phyloP scores from a whole-genome alignment of 2,113 vertebrate species.

The Arvicanthis niloticus region DNA sequence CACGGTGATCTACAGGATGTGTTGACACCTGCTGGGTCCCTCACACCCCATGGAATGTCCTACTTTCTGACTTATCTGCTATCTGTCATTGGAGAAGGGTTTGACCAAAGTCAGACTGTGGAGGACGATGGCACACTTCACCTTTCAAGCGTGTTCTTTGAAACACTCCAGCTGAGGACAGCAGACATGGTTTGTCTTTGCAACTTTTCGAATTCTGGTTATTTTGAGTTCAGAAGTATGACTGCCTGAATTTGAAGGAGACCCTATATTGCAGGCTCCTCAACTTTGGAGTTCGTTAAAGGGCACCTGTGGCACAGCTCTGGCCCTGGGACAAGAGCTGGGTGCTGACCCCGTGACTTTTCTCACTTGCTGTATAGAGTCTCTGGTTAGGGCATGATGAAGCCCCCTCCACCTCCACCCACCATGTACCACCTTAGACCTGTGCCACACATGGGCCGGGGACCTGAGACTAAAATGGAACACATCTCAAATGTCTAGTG shows the following conservation, averaged over 20 bases:
- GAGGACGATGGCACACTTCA: neutral
- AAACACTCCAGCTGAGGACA: neutral
- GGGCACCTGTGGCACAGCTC: neutral
- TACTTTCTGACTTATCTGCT: neutral
- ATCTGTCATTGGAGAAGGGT: neutral
- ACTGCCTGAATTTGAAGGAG: neutral
- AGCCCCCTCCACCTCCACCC: rapidly evolving
- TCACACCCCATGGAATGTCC: neutral
- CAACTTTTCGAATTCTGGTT: neutral
- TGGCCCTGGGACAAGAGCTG: neutral
- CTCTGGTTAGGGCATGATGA: neutral
- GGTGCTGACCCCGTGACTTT: too few species aligned
- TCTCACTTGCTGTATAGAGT: neutral
- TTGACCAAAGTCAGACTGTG: neutral
- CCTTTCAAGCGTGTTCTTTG: neutral
- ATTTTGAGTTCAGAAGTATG: neutral
- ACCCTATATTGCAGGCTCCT: neutral
- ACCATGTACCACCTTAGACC: neutral
- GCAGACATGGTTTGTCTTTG: neutral
- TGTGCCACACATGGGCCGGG: neutral
- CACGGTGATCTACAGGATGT: neutral
- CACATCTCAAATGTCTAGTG: neutral
- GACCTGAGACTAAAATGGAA: neutral
- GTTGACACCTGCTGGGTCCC: neutral
- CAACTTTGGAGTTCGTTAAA: neutral